These are phyloP conservation scores for Idaea straminata DNA, from an alignment of 2,888 invertebrate species.

Conservation along the genomic window DNA sequence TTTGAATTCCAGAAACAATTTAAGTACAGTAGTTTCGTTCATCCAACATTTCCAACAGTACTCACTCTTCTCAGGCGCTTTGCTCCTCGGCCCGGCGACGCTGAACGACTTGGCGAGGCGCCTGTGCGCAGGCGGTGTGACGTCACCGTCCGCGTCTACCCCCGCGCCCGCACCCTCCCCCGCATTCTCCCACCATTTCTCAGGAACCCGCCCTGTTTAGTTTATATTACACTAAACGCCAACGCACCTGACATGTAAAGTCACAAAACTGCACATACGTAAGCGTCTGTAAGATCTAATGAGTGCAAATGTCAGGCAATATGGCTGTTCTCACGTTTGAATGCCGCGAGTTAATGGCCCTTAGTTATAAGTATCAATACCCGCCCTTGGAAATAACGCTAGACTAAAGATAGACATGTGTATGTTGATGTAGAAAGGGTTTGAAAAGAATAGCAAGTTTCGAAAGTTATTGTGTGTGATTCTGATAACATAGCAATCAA, in stretches of 20 bases:
- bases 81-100: slow-evolving; percentile 83
- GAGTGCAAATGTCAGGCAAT: too few species aligned
- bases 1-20: background rate
- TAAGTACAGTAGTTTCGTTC: background rate
- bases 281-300: too few species aligned
- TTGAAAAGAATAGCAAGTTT: too few species aligned
- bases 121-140: slow-evolving; percentile 92
- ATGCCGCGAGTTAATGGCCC: too few species aligned
- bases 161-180: slow-evolving; percentile 50
- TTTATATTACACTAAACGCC: slow-evolving; percentile 43
- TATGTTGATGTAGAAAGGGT: too few species aligned
- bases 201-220: slow-evolving; percentile 56
- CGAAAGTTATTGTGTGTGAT: too few species aligned
- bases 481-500: too few species aligned
- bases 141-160: slow-evolving; percentile 76
- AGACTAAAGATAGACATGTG: too few species aligned
- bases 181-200: slow-evolving; percentile 58
- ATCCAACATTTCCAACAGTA: background rate
- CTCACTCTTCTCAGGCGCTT: slow-evolving; percentile 61
- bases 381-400: too few species aligned
- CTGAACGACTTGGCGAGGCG: slow-evolving; percentile 96
- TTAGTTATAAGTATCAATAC: too few species aligned
- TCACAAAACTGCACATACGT: background rate
- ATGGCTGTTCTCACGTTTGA: too few species aligned
- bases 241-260: slow-evolving; percentile 30